Evolutionary conservation across 2,113 vertebrate genomes (phyloP), one percentile per base, ranked within the genome.

Genomic region (Colaptes auratus): DNA sequence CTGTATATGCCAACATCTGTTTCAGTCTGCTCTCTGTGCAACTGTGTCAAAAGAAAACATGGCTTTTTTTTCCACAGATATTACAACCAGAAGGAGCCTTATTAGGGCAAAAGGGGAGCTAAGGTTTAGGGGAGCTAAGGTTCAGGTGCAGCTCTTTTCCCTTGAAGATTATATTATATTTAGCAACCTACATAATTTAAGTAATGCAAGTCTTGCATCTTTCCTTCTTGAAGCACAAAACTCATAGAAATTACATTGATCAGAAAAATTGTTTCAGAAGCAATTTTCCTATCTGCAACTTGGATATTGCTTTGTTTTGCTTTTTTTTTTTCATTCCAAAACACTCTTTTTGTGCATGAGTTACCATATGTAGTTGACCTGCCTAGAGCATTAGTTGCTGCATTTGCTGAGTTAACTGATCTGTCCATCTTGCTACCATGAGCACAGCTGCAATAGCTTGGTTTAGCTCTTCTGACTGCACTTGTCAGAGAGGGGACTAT

Each of bases 121-220:
- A 53, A 90, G 23, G 7, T 66, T 86, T 78, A 80, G 27, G 12
- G n/a, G n/a, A n/a, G n/a, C n/a, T n/a, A n/a, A n/a, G n/a, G 7
- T 66, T 86, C 74, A 80, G 27, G 13, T 52, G 6, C 0, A 1
- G 19, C 42, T 73, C 11, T 79, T 72, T 85, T 59, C n/a, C 13
- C 24, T 56, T 31, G 10, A 55, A 56, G 3, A 8, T 55, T 42
- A 3, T 65, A 44, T 50, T 82, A 6, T 55, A 39, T 53, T 75
- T 87, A 82, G 30, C 18, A 59, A 20, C 15, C 25, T 59, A 53
- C 9, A 35, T 1, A 0, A 35, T 58, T 78, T 65, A 46, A 74
- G 35, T 86, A 87, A n/a, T 11, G 1, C 23, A 65, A 44, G 7
- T 24, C 16, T 72, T 0, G 1, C 0, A 2, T 19, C 12, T 33